Evolutionary conservation across 2,888 invertebrate genomes (phyloP), one percentile per base, ranked within the genome.

Genomic region (Formica aserva): DNA sequence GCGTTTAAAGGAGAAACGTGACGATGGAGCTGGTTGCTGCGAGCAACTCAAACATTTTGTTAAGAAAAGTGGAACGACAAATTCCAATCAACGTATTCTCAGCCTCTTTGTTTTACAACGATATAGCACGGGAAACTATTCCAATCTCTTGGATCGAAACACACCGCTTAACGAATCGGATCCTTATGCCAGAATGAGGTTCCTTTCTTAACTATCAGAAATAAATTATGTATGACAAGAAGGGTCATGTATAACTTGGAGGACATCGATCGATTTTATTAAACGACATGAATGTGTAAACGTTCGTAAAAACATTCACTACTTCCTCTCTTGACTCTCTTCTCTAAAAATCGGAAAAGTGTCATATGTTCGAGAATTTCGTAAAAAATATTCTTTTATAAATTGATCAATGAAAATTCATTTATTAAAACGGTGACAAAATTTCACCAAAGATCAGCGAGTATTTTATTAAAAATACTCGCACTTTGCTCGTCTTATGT

Each of bases 51-150:
- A 60, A 57, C 78, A 71, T 63, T 69, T 78, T 45, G 22, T 32
- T 32, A 60, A 72, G 78, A 72, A 80, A 72, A 80, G 69, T 78
- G 72, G 45, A 80, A 78, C 57, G 57, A 80, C 72, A 72, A 71
- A 80, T 45, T 80, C 35, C 60, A 72, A 72, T 80, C 72, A 72
- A 45, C 45, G 71, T 60, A 13, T 18, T 78, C 55, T 41, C 71
- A 15, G 32, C 18, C 45, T 60, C 78, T 80, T 71, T 60, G 60
- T 71, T 80, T 80, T 45, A 80, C 60, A 32, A 35, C 35, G 52
- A n/a, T 4, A 35, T n/a, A 38, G 76, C 29, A 38, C 29, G 29
- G 32, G n/a, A 57, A 78, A 71, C 32, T 60, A 71, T 80, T 72
- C 32, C 45, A 77, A 67, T 77, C 26, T 55, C 67, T 55, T 13